A percentile compares a stretch with the other conserved stretches of the same genome.
phyloP scores from a whole-genome alignment of 2,113 vertebrate species.

The Sciurus niger region DNA sequence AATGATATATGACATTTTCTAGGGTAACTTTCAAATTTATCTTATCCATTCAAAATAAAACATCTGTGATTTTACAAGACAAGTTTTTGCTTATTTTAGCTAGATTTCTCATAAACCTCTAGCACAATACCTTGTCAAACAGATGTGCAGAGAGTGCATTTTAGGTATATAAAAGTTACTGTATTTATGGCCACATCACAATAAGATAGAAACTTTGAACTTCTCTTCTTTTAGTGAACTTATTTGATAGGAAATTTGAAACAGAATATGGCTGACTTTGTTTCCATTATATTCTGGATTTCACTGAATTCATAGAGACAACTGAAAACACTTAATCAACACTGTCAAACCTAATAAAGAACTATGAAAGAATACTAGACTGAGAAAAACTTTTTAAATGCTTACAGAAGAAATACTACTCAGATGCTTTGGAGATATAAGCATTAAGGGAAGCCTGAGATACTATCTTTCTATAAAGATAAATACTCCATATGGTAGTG shows the following conservation, averaged over 20 bases:
- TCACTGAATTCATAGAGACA: neutral
- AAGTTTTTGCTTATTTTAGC: neutral
- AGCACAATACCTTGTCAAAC: neutral
- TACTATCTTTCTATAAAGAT: neutral
- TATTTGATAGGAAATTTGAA: neutral
- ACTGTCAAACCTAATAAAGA: neutral
- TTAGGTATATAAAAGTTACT: neutral
- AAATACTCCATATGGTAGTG: neutral
- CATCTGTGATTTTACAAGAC: neutral
- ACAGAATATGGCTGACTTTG: neutral
- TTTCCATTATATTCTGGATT: neutral
- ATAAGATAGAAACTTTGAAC: neutral
- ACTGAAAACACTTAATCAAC: neutral
- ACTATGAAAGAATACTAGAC: neutral
- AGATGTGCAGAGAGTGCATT: neutral
- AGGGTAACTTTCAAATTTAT: neutral
- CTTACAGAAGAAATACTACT: neutral
- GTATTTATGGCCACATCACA: neutral
- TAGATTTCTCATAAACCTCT: neutral
- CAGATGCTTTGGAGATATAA: neutral
- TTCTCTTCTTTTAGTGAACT: neutral
- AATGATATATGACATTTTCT: neutral
- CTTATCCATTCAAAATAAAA: neutral
- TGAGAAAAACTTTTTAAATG: slow-evolving; percentile 5
- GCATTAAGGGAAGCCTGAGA: neutral